Base-by-base conservation (phyloP, 2,888 invertebrate genomes). In the Drosophila infuscata region DNA sequence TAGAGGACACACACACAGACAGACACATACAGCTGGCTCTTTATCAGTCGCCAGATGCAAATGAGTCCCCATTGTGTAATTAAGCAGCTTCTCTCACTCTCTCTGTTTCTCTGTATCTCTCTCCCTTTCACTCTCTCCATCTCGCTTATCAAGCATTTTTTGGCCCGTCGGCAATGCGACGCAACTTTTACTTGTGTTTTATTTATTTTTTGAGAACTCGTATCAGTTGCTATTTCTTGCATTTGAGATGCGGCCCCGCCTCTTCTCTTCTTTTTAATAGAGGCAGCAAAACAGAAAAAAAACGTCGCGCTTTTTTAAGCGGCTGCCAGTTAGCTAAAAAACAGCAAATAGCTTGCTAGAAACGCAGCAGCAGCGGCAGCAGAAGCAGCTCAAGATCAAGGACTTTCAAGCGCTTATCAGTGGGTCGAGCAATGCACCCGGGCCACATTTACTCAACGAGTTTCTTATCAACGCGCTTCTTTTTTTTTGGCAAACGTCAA, bases 371-470 rank as follows among this genome's bases (percentile, higher is more conserved):
- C 17, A 41, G 41, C 38, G 20, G 9, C 43, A 43, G 43, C 43
- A 46, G 46, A 20, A 41, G 9, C n/a, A 46, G 25, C 80, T 79
- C 89, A 91, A 91, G 91, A 90, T 91, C 90, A 91, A 91, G 90
- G 90, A 82, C 79, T 90, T 88, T 62, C 53, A 29, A 25, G 25
- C 17, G 75, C 81, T 91, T 91, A 91, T 91, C 90, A 67, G 51
- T 46, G 70, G 83, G 82, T 88, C 91, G 90, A 78, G 74, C 91
- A 89, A 84, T 91, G 90, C 90, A 91, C 90, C 85, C 81, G 74
- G 78, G 70, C 78, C 82, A 69, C 87, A 86, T 88, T 88, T 83
- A 87, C 87, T 88, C 82, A 86, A 86, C 87, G 70, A 86, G 85
- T 88, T 88, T 67, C 78, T 88, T 86, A 86, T 86, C 85, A 86